Evolutionary conservation across 2,888 invertebrate species (phyloP), one percentile per base, ranked within the genome.

Genomic region (Pseudococcus longispinus): DNA sequence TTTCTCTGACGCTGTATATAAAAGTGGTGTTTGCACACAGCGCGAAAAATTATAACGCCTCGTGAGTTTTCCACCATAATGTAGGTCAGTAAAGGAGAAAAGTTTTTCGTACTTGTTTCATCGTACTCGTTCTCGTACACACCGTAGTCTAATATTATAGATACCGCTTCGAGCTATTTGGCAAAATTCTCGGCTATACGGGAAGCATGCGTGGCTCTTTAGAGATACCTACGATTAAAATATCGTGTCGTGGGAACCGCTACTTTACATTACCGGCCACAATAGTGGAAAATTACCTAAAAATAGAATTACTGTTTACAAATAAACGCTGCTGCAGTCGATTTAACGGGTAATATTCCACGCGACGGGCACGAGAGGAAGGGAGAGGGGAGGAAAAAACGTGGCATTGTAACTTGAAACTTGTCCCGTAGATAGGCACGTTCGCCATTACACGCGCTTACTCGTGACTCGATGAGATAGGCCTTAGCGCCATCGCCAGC

Each of bases 281-380:
- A 26, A 26, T 26, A 26, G 20, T 70, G 70, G 70, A 70, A 70
- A 70, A 70, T 70, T 70, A 70, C 70, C 70, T 70, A 70, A 70
- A 70, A 70, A 70, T 70, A 70, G 70, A 70, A 70, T 70, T 70
- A 70, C 29, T 70, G 70, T 70, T 70, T 70, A 70, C 70, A 29
- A 29, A 70, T 18, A 70, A 26, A 18, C 70, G 9, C 11, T 26
- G 9, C 11, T 26, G 1, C 0, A 29, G 26, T 23, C 18, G 60
- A 60, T 60, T 60, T 60, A 60, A 60, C 60, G 13, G 8, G 60
- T 60, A n/a, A 70, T 70, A 29, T 70, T 70, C 70, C 70, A 29
- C 11, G 26, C 70, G 29, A 23, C 18, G 29, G 13, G 23, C 9
- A 20, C 11, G 11, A 9, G 23, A 60, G 60, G 2, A 1, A 9